Evolutionary conservation across 2,797 vertebrate genomes (phyloP).

Genomic region (Sylvilagus floridanus): DNA sequence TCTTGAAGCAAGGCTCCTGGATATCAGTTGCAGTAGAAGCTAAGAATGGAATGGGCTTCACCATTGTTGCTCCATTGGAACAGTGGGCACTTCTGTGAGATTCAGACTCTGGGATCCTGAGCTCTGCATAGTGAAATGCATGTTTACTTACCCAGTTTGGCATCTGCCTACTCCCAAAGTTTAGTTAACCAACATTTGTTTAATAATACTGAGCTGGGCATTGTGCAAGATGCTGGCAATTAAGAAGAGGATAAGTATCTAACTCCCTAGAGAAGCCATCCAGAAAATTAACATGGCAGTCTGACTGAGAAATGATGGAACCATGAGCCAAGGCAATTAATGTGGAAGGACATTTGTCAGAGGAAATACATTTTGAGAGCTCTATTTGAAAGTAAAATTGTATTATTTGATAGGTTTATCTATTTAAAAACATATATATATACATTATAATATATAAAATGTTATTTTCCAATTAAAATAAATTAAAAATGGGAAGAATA

Average conservation of each 20-base stretch:
- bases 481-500: not conserved
- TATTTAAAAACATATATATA: not conserved
- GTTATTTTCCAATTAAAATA: not conserved
- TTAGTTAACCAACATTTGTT: not conserved
- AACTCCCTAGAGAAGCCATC: not conserved
- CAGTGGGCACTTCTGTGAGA: not conserved
- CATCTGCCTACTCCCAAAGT: not conserved
- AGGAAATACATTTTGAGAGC: not conserved
- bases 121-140: not conserved
- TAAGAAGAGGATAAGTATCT: not conserved
- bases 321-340: not conserved
- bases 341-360: not conserved
- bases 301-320: not conserved
- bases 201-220: not conserved
- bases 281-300: not conserved
- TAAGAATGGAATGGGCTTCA: not conserved
- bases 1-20: not conserved
- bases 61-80: not conserved
- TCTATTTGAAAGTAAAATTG: not conserved
- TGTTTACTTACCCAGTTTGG: not conserved
- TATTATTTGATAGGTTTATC: not conserved
- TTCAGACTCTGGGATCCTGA: constrained; percentile 8
- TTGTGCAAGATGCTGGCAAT: not conserved
- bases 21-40: not conserved
- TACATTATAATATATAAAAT: not conserved